Evolutionary conservation across 2,888 invertebrate species (phyloP).

Genomic region (Macaria liturata): DNA sequence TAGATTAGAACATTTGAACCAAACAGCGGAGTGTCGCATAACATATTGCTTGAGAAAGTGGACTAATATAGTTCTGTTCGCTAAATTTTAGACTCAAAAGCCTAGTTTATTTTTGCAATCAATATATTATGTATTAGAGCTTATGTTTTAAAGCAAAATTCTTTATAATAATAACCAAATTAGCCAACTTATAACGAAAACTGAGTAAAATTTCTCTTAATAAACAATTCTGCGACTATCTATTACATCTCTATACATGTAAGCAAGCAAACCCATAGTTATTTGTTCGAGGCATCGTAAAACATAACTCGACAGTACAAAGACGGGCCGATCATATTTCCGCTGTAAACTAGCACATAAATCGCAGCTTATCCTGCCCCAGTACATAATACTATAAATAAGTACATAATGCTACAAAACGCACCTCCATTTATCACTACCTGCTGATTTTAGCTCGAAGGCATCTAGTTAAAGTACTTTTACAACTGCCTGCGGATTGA

Average conservation of each 20-base stretch:
- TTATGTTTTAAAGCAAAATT: too few species aligned
- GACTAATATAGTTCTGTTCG: too few species aligned
- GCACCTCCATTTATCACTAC: slow-evolving; percentile 14
- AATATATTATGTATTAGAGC: too few species aligned
- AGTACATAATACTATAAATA: slow-evolving; percentile 1
- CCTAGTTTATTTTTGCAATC: too few species aligned
- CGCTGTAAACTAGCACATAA: slow-evolving; percentile 15
- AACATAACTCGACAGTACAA: slow-evolving; percentile 8
- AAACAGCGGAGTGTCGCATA: slow-evolving; percentile 1
- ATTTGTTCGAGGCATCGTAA: slow-evolving; percentile 6
- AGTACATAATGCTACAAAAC: slow-evolving; percentile 16
- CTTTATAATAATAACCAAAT: too few species aligned
- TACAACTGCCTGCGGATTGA: not conserved
- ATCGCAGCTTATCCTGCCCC: slow-evolving; percentile 18
- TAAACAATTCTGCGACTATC: too few species aligned
- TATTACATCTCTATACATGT: too few species aligned
- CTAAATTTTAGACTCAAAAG: too few species aligned
- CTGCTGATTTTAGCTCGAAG: slow-evolving; percentile 1
- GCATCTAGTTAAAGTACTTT: not conserved
- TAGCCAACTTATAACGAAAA: too few species aligned
- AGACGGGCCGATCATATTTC: slow-evolving; percentile 17
- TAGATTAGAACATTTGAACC: slow-evolving; percentile 5
- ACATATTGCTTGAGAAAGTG: too few species aligned
- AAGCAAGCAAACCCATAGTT: not conserved
- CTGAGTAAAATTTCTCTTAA: too few species aligned